A percentile compares a stretch with the other conserved stretches of the same genome.
Evolutionary conservation across 2,888 invertebrate genomes (phyloP).

Genomic region (Megalurothrips usitatus): DNA sequence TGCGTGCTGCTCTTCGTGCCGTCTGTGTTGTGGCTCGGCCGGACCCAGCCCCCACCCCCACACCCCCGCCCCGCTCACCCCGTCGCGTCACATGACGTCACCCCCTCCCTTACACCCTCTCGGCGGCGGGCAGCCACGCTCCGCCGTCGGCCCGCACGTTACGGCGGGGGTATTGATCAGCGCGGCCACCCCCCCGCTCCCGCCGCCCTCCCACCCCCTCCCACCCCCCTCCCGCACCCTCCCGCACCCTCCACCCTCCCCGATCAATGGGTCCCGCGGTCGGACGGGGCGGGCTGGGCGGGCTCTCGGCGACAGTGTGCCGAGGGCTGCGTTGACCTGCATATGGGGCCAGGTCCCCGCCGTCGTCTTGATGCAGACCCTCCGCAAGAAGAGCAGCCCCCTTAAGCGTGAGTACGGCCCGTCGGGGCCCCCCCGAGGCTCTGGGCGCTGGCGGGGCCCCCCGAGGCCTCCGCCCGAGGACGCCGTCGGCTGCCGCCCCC

Average conservation of each 20-base stretch:
- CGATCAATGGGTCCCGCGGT: slow-evolving; percentile 32
- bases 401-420: slow-evolving; percentile 80
- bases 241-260: slow-evolving; percentile 39
- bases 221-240: slow-evolving; percentile 38
- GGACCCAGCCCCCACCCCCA: neutral
- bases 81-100: neutral
- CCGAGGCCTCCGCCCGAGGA: neutral
- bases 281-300: slow-evolving; percentile 44
- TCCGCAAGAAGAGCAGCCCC: slow-evolving; percentile 89
- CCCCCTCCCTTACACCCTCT: neutral
- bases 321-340: slow-evolving; percentile 45
- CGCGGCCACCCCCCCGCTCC: slow-evolving; percentile 3
- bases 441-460: no score
- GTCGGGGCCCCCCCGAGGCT: neutral
- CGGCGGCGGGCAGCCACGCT: slow-evolving; percentile 27
- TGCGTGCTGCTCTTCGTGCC: neutral
- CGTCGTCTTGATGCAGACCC: slow-evolving; percentile 68
- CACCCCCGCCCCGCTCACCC: neutral
- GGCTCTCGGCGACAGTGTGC: slow-evolving; percentile 61
- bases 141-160: slow-evolving; percentile 1
- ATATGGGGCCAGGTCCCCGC: slow-evolving; percentile 32
- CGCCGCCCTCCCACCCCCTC: neutral
- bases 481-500: neutral
- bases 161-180: neutral
- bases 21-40: neutral